Base-by-base conservation (phyloP, 2,113 vertebrate species). In the Capreolus pygargus region DNA sequence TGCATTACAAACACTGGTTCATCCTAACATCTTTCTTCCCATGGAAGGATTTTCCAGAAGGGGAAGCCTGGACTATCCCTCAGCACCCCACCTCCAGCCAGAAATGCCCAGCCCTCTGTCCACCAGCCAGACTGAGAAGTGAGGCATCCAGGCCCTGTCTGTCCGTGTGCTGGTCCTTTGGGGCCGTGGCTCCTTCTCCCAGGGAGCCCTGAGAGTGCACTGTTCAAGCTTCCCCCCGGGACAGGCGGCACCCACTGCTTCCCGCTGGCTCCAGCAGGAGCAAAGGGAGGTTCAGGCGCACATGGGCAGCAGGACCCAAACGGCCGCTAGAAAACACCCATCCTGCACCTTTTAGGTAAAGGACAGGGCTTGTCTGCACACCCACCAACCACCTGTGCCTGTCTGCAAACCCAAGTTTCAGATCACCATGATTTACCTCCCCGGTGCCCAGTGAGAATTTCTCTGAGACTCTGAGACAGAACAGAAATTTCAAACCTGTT, bases 401-500 rank as follows among this genome's bases (percentile, higher is more conserved):
- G 39, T 78, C 58, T 60, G 50, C 25, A 43, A 60, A 91, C 86
- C 81, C 39, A 33, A 45, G 33, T 33, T 45, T 89, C 47, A 84
- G 57, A 67, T 64, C 50, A 55, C 83, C 16, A 47, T 17, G 85
- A 70, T 30, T 89, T 25, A 93, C n/a, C 74, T 47, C 21, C 33
- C 47, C 23, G 11, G 47, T 23, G 86, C 17, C 3, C 7, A 47
- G 4, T 36, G 2, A 94, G 67, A 23, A 81, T 15, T 85, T 89
- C 7, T 45, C 67, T 70, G 89, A 89, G 86, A 52, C 30, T 79
- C 43, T 79, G 27, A 91, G 96, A 97, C 10, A 92, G 67, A 98
- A 97, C 33, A 83, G 82, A 96, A 91, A 45, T 95, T 10, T 89
- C 99, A 95, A 99, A 99, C 99, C 99, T 99, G 98, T 97, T 94